These are phyloP conservation scores for Actinernus sp. DNA, from an alignment of 92 coral and sea anemone genomes.

Conservation along the genomic window DNA sequence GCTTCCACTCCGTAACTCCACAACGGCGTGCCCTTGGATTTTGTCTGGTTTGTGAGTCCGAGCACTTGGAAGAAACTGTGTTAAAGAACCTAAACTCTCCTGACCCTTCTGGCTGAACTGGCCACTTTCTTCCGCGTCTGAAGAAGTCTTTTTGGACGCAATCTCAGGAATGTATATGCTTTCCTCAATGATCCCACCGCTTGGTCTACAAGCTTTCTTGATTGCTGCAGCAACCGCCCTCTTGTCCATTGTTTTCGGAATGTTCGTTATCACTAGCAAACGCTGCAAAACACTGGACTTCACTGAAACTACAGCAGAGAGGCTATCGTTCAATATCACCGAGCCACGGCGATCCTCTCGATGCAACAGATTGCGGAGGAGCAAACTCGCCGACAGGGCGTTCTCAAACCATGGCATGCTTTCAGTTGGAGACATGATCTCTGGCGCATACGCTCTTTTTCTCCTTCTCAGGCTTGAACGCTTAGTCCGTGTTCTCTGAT, in stretches of 20 bases:
- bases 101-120: slow-evolving; percentile 8
- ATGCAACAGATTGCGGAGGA: slow-evolving; percentile 72
- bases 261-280: slow-evolving; percentile 83
- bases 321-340: slow-evolving; percentile 53
- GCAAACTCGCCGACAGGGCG: slow-evolving; percentile 60
- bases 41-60: slow-evolving; percentile 42
- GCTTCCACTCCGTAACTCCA: slow-evolving; percentile 85
- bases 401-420: slow-evolving; percentile 96
- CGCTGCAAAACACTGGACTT: slow-evolving; percentile 85
- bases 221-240: slow-evolving; percentile 77
- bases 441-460: slow-evolving; percentile 67
- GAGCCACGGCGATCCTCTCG: slow-evolving; percentile 64
- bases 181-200: slow-evolving; percentile 82
- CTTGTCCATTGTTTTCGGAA: slow-evolving; percentile 68
- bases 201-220: slow-evolving; percentile 86
- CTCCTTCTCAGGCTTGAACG: slow-evolving; percentile 72
- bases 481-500: slow-evolving; percentile 49
- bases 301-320: slow-evolving; percentile 73
- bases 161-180: slow-evolving; percentile 72
- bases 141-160: not conserved
- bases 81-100: slow-evolving; percentile 16
- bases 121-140: slow-evolving; percentile 3
- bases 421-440: slow-evolving; percentile 79
- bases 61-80: slow-evolving; percentile 67
- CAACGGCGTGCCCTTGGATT: slow-evolving; percentile 80